Evolutionary conservation across 2,888 invertebrate genomes (phyloP).

Genomic region (Epicampocera succincta): DNA sequence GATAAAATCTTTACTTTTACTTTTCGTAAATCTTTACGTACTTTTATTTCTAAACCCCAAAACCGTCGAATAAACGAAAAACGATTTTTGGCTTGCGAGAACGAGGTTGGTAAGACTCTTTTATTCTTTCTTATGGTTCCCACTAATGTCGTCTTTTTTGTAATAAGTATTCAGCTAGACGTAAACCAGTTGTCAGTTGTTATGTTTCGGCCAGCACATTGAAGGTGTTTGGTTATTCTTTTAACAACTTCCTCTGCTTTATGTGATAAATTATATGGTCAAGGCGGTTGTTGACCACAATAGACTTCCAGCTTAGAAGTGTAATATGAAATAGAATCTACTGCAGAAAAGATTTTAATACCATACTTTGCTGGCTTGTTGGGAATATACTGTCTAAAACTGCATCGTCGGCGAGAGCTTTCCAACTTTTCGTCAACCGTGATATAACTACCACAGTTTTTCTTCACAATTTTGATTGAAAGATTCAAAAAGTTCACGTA

Average conservation of each 20-base stretch:
- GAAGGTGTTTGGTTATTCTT: slow-evolving; percentile 10
- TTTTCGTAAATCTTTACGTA: no score
- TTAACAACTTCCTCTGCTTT: slow-evolving; percentile 34
- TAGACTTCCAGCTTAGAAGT: slow-evolving; percentile 47
- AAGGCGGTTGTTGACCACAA: slow-evolving; percentile 35
- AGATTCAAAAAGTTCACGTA: slow-evolving; percentile 36
- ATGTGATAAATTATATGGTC: slow-evolving; percentile 35
- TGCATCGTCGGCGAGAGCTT: slow-evolving; percentile 40
- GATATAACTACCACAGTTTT: slow-evolving; percentile 30
- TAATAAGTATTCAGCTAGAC: slow-evolving; percentile 7
- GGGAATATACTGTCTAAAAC: slow-evolving; percentile 35
- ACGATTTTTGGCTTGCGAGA: no score
- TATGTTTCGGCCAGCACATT: slow-evolving; percentile 44
- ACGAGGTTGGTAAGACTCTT: background rate
- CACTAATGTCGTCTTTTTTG: slow-evolving; percentile 10
- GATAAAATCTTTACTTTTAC: no score
- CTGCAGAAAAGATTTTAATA: background rate
- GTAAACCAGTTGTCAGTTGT: slow-evolving; percentile 43
- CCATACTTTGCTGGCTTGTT: slow-evolving; percentile 4
- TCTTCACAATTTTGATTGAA: slow-evolving; percentile 2
- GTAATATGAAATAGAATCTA: slow-evolving; percentile 31
- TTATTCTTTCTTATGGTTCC: slow-evolving; percentile 22
- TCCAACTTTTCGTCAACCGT: slow-evolving; percentile 40
- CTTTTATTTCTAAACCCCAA: slow-evolving; percentile 23
- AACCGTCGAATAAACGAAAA: background rate